A percentile compares a stretch with the other conserved stretches of the same genome.
Conservation (phyloP, 2,888 invertebrate species). For the Lymantria dispar region DNA sequence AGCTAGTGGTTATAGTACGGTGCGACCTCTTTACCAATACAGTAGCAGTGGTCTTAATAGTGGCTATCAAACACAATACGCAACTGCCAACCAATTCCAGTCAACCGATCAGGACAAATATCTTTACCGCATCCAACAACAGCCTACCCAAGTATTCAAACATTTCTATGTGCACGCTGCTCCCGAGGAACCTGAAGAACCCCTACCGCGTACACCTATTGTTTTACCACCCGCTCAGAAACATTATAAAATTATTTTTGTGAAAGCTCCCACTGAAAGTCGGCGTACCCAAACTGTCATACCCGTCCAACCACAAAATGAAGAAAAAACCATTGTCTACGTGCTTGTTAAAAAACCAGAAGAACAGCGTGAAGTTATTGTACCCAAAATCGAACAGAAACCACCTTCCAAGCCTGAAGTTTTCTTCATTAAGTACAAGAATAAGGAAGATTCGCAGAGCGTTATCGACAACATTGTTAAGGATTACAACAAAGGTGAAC, state of each 20-base stretch:
- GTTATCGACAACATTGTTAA: constrained; percentile 72
- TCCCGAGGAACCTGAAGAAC: constrained; percentile 74
- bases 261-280: constrained; percentile 87
- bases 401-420: constrained; percentile 89
- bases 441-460: constrained; percentile 79
- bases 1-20: constrained; percentile 2
- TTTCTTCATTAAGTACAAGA: constrained; percentile 90
- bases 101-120: constrained; percentile 36
- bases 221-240: constrained; percentile 86
- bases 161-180: constrained; percentile 76
- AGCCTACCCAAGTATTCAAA: constrained; percentile 87
- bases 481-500: constrained; percentile 55
- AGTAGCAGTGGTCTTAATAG: constrained; percentile 4
- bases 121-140: constrained; percentile 86
- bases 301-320: constrained; percentile 83
- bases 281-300: constrained; percentile 86
- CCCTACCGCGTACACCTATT: constrained; percentile 81
- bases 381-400: constrained; percentile 86
- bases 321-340: constrained; percentile 89
- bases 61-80: constrained; percentile 28
- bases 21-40: constrained; percentile 23
- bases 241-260: constrained; percentile 91
- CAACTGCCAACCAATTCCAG: constrained; percentile 37
- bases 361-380: constrained; percentile 84
- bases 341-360: constrained; percentile 90